Evolutionary conservation across 2,888 invertebrate genomes (phyloP).

Genomic region (Cataglyphis rosenhaueri): DNA sequence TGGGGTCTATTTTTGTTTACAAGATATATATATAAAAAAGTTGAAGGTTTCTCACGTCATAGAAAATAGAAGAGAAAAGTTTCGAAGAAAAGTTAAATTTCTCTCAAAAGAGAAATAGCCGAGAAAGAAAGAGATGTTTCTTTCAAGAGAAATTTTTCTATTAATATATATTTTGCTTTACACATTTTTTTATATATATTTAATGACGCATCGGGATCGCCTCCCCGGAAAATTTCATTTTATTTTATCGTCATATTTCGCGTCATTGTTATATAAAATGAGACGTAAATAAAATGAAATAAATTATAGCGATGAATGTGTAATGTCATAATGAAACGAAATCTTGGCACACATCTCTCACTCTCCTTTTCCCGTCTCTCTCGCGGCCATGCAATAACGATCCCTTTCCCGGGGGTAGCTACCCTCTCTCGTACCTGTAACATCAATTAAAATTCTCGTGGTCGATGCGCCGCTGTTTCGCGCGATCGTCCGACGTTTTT

Average conservation of each 20-base stretch:
- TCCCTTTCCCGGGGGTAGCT: conserved; percentile 41
- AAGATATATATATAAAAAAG: neutral
- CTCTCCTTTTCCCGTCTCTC: neutral
- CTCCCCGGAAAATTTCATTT: neutral
- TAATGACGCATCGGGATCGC: neutral
- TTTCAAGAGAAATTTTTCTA: neutral
- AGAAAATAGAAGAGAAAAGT: neutral
- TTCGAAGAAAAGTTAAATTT: neutral
- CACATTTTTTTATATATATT: neutral
- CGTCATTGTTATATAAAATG: conserved; percentile 8
- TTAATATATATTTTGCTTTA: neutral
- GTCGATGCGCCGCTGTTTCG: conserved; percentile 82
- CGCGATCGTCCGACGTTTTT: conserved; percentile 83
- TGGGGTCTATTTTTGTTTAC: neutral
- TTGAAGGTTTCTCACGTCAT: neutral
- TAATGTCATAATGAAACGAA: conserved; percentile 31
- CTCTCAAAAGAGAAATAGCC: neutral
- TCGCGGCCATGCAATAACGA: conserved; percentile 48
- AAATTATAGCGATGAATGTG: conserved; percentile 33
- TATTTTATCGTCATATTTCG: neutral
- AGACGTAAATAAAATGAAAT: conserved; percentile 33
- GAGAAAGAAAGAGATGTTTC: neutral
- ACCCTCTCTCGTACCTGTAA: conserved; percentile 77
- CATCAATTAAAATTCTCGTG: conserved; percentile 84
- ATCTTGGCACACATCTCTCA: conserved; percentile 43